phyloP scores from a whole-genome alignment of 2,888 invertebrate genomes.

The Dryobota labecula region DNA sequence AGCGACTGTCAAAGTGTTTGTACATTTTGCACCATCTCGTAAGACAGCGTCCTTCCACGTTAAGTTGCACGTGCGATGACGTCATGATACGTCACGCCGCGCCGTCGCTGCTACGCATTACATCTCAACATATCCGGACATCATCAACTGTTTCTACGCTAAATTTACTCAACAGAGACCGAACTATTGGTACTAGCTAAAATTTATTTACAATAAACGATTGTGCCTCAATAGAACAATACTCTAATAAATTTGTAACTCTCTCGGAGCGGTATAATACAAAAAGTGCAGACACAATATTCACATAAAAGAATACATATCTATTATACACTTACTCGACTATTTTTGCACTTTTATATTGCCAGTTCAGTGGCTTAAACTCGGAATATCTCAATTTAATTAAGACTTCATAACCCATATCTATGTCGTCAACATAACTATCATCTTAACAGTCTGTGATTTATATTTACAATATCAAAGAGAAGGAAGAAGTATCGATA shows the following conservation, averaged over 20 bases:
- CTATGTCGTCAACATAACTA: conserved; percentile 82
- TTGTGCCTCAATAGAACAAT: conserved; percentile 88
- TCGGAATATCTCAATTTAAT: conserved; percentile 90
- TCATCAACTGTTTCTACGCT: conserved; percentile 73
- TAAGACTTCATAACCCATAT: conserved; percentile 88
- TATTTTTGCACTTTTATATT: conserved; percentile 90
- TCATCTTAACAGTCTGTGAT: conserved; percentile 77
- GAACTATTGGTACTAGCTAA: conserved; percentile 84
- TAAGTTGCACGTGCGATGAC: conserved; percentile 51
- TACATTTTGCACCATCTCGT: conserved; percentile 72
- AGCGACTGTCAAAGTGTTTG: conserved; percentile 76
- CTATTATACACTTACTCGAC: conserved; percentile 87
- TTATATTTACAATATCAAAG: conserved; percentile 85
- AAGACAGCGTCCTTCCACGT: conserved; percentile 50
- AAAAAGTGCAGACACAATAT: conserved; percentile 88
- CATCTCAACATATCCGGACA: conserved; percentile 60
- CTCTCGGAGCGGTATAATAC: conserved; percentile 84
- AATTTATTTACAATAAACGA: conserved; percentile 88
- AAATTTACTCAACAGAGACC: conserved; percentile 80
- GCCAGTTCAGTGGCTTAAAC: conserved; percentile 89
- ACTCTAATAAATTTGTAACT: conserved; percentile 83
- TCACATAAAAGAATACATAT: conserved; percentile 87
- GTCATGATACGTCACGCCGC: conserved; percentile 25
- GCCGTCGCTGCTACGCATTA: conserved; percentile 45
- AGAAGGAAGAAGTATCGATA: conserved; percentile 85